Base-by-base conservation (phyloP, 1,140 invertebrate genomes). In the Aphidius ervi region DNA sequence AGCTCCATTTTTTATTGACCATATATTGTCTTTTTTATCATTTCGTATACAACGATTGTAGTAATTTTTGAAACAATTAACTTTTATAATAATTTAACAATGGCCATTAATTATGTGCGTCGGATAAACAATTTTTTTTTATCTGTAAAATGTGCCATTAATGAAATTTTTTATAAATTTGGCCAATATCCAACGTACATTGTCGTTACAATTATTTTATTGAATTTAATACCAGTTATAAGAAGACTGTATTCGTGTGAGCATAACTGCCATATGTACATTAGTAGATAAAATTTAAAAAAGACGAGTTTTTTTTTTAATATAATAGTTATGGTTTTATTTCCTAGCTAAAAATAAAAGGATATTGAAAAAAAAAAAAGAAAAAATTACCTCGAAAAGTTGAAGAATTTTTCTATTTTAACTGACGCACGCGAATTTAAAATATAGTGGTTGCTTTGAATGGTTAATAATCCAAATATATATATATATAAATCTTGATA, bases 261-360 rank as follows among this genome's bases (percentile, higher is more conserved):
- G 60, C 60, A 57, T 56, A 20, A 61, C 60, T 62, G 54, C 60
- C 60, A 61, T 49, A 56, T 61, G 46, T 56, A 48, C 39, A 56
- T 62, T 57, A 52, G 42, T 16, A 60, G 23, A 54, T 20, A 55
- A 16, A 55, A 55, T 4, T 37, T 10, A 41, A 55, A 10, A 41
- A 48, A 55, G 46, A 48, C 41, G 10, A 16, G 16, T 16, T 16
- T 16, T 16, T 16, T 16, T 16, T 16, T 16, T 16, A 16, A 16
- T 16, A 16, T 16, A 16, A 16, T 16, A 16, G 16, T 16, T 31
- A 31, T 31, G 23, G 23, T 31, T 31, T 42, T 54, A 47, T 23
- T 54, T 23, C 42, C 42, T 54, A 56, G 46, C 16, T 56, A 52
- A 59, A 59, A 50, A 59, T 16, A n/a, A 48, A n/a, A 48, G 9